Evolutionary conservation across 2,888 invertebrate species (phyloP).

Genomic region (Oasisia sp.): DNA sequence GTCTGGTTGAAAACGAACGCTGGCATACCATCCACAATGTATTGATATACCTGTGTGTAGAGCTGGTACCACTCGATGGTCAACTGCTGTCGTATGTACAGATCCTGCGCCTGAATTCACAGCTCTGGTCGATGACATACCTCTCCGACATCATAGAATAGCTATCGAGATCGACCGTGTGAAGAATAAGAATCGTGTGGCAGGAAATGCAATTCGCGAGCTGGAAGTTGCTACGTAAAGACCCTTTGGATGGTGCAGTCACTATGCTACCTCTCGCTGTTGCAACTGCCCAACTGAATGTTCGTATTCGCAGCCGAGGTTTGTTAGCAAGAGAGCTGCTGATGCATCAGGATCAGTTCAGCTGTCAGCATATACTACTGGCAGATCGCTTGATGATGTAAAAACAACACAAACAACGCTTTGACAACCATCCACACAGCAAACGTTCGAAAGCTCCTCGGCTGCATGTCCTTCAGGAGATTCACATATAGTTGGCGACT

Average conservation of each 20-base stretch:
- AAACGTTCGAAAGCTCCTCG: slow-evolving; percentile 22
- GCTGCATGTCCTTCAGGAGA: no score
- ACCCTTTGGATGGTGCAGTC: slow-evolving; percentile 21
- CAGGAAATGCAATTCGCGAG: slow-evolving; percentile 40
- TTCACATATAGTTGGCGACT: no score
- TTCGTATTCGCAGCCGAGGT: slow-evolving; percentile 40
- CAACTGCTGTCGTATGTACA: background rate
- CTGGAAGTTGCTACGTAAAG: slow-evolving; percentile 38
- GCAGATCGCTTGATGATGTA: slow-evolving; percentile 37
- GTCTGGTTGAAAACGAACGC: background rate
- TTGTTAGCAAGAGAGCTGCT: slow-evolving; percentile 44
- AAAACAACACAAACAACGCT: slow-evolving; percentile 34
- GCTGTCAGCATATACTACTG: slow-evolving; percentile 38
- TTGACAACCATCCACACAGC: slow-evolving; percentile 40
- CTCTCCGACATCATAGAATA: background rate
- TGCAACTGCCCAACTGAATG: slow-evolving; percentile 39
- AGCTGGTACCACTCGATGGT: background rate
- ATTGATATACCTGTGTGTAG: background rate
- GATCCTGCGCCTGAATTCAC: background rate
- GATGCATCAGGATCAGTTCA: slow-evolving; percentile 44
- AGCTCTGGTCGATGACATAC: background rate
- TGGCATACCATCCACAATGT: background rate
- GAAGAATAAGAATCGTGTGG: background rate
- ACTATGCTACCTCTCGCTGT: slow-evolving; percentile 31
- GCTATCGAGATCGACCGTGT: background rate